Conservation (phyloP, 2,888 invertebrate genomes). For the Eupithecia inturbata region DNA sequence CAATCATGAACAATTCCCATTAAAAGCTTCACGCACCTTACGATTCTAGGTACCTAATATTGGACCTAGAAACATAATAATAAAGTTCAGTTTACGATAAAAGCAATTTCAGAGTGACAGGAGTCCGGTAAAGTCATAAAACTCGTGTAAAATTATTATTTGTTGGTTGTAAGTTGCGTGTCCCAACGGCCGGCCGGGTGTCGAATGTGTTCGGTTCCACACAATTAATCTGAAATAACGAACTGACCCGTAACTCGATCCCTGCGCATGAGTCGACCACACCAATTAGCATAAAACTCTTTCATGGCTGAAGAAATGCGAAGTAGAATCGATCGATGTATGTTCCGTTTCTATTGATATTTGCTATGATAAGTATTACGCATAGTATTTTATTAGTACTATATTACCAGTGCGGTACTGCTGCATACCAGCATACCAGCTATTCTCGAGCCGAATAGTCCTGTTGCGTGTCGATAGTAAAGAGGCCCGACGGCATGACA, state of each 20-base stretch:
- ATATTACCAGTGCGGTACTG: too few species aligned
- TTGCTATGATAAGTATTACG: too few species aligned
- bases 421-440: too few species aligned
- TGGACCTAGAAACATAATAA: neutral
- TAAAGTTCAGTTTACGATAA: slow-evolving; percentile 19
- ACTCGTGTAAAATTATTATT: slow-evolving; percentile 43
- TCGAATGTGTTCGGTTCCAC: slow-evolving; percentile 78
- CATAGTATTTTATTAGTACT: too few species aligned
- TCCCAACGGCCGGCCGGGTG: slow-evolving; percentile 61
- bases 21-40: neutral
- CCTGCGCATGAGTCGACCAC: slow-evolving; percentile 66
- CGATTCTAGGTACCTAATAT: slow-evolving; percentile 1
- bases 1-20: neutral
- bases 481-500: too few species aligned
- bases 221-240: slow-evolving; percentile 81
- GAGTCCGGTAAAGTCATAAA: slow-evolving; percentile 35
- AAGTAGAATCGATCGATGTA: neutral
- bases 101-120: slow-evolving; percentile 25
- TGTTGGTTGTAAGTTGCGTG: slow-evolving; percentile 57
- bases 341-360: neutral
- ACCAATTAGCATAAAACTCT: slow-evolving; percentile 72
- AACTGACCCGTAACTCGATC: slow-evolving; percentile 75
- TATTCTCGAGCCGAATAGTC: too few species aligned
- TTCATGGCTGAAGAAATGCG: slow-evolving; percentile 33
- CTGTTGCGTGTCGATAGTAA: too few species aligned